Evolutionary conservation across 2,888 invertebrate genomes (phyloP), one percentile per base, ranked within the genome.

Genomic region (Andrena minutula): DNA sequence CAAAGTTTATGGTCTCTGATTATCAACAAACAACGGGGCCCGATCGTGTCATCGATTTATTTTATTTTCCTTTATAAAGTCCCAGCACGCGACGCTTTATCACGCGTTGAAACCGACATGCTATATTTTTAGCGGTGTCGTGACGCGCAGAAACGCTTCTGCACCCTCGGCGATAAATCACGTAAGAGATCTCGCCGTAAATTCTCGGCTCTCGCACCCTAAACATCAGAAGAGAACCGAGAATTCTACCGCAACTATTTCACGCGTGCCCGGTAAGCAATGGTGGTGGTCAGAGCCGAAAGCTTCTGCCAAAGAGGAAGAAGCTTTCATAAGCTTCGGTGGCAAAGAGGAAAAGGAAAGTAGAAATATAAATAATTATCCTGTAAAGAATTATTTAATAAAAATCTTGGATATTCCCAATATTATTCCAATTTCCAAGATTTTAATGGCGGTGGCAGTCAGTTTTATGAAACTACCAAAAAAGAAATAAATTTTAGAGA

Each of bases 101-200:
- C 66, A 74, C 74, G 60, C 77, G 77, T 49, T 30, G 74, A 66
- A 63, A 53, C 61, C 66, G 23, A 63, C 47, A 47, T 56, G 23
- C 41, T 74, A 74, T 74, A 68, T 68, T 53, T 41, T 60, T 41
- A 53, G 61, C 20, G 12, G 75, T 51, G 64, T 35, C 75, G 75
- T 79, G 79, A 75, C 78, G 78, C 78, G 56, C 68, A 64, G 68
- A 73, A 69, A 68, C 79, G 32, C 79, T 75, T 75, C 68, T 69
- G 47, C 78, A 79, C 68, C 78, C 61, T 74, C n/a, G 28, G 10
- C 69, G 69, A 79, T 70, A 79, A 75, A 75, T 75, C 79, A 75
- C 41, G 7, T 1, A 12, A 20, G 28, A 47, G 28, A 58, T 30
- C 12, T 64, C 12, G 6, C 32, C 64, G 35, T 70, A 64, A 78